Conservation (phyloP, 1,140 invertebrate genomes). For the Choristoneura fumiferana region DNA sequence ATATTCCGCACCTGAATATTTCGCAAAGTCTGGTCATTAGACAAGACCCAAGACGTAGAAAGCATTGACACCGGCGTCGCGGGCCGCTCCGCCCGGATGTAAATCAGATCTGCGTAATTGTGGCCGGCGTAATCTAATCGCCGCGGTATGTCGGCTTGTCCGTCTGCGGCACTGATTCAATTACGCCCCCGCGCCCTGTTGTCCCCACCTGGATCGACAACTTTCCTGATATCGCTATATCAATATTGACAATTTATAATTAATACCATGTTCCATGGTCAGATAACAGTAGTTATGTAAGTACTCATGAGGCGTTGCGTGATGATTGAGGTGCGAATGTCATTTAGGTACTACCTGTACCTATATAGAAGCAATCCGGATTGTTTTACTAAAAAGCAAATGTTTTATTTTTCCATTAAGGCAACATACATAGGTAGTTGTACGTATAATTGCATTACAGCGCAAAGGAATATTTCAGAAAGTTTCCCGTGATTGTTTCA, state of each 20-base stretch:
- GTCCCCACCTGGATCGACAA: constrained; percentile 39
- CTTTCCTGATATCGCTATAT: constrained; percentile 35
- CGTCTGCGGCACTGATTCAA: constrained; percentile 67
- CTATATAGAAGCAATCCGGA: too few relatives aligned
- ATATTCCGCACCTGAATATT: too few relatives aligned
- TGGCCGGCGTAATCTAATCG: constrained; percentile 73
- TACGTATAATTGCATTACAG: constrained; percentile 27
- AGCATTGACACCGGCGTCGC: constrained; percentile 16
- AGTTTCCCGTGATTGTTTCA: constrained; percentile 58
- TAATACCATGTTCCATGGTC: not conserved
- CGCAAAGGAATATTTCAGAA: constrained; percentile 42
- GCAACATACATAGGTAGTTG: not conserved
- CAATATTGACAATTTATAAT: constrained; percentile 40
- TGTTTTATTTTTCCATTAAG: too few relatives aligned
- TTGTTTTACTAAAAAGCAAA: too few relatives aligned
- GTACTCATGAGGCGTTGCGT: too few relatives aligned
- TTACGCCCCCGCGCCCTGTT: constrained; percentile 50
- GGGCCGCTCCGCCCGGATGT: constrained; percentile 49
- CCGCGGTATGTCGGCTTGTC: constrained; percentile 46
- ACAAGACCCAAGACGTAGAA: too few relatives aligned
- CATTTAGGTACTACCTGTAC: too few relatives aligned
- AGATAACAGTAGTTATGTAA: not conserved
- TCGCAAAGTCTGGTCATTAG: too few relatives aligned
- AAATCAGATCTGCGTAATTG: constrained; percentile 75
- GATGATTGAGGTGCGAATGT: too few relatives aligned